Evolutionary conservation across 2,888 invertebrate genomes (phyloP), one percentile per base, ranked within the genome.

Genomic region (Tortrix viridana): DNA sequence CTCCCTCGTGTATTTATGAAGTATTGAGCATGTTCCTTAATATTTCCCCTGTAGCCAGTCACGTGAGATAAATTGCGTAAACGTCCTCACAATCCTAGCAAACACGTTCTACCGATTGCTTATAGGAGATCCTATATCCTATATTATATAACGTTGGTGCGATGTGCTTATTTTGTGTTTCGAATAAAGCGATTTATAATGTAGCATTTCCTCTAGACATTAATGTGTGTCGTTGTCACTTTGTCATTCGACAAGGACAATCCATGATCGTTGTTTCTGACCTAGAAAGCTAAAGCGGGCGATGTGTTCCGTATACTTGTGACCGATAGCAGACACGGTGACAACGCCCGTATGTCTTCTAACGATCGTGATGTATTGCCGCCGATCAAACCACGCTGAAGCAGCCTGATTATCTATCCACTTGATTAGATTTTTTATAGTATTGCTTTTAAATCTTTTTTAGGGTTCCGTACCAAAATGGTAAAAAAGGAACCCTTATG

Each of bases 281-380:
- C 58, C 32, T 53, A 48, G 53, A 63, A 63, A 57, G 37, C 46
- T 61, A 47, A 48, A 58, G 53, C 41, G 53, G 48, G 47, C 58
- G 69, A 69, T 73, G 68, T 69, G 72, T 73, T 76, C 69, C 77
- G 73, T 72, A 75, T 74, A 73, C 72, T 67, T 66, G 74, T 77
- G 76, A 72, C 74, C 75, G 80, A 83, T 84, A 78, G 57, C 53
- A 41, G 52, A 63, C 63, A 58, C 46, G 79, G 75, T 78, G 74
- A 81, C 80, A 79, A 74, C 74, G 74, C 71, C 78, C 81, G 81
- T 86, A 83, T 82, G 86, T 87, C 84, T 84, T 75, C 68, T 73
- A 74, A 71, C 72, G 71, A 65, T 70, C 76, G 81, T 85, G 85
- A 85, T 82, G 77, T 82, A 85, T 83, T 71, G 73, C 78, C 73